Evolutionary conservation across 2,797 vertebrate genomes (phyloP).

Genomic region (Microctenopoma lineatum): DNA sequence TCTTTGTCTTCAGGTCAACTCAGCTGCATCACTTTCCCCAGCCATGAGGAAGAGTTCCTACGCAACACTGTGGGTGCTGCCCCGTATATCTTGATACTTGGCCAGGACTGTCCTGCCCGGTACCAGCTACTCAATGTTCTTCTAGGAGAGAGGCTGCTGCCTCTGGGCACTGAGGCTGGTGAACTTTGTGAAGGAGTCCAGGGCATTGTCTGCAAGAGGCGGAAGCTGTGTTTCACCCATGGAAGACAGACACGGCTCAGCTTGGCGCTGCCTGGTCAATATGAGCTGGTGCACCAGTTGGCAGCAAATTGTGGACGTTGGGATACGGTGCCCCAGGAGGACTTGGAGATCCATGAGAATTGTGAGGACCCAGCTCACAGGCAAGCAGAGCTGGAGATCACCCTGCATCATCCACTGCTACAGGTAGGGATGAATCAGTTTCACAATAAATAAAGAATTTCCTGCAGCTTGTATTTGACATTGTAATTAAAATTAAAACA

Average conservation of each 20-base stretch:
- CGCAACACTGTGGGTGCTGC: constrained; percentile 84
- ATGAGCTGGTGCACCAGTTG: constrained; percentile 94
- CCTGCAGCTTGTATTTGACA: too few species aligned
- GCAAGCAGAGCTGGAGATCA: constrained; percentile 94
- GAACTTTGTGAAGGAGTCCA: constrained; percentile 79
- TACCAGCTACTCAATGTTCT: constrained; percentile 92
- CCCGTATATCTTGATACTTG: constrained; percentile 92
- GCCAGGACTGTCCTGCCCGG: constrained; percentile 92
- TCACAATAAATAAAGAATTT: too few species aligned
- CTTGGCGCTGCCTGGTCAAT: constrained; percentile 92
- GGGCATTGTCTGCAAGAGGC: constrained; percentile 85
- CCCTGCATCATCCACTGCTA: constrained; percentile 90
- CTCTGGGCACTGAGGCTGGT: constrained; percentile 79
- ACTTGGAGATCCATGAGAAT: constrained; percentile 91
- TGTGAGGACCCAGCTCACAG: constrained; percentile 89
- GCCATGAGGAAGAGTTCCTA: constrained; percentile 92
- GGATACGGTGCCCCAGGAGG: constrained; percentile 94
- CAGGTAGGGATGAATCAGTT: constrained; percentile 62
- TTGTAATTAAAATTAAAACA: too few species aligned
- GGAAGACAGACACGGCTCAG: constrained; percentile 90
- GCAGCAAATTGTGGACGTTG: constrained; percentile 91
- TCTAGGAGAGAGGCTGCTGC: constrained; percentile 90
- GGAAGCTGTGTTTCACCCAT: constrained; percentile 92
- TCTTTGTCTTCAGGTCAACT: constrained; percentile 81
- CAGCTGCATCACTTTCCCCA: constrained; percentile 90